These are phyloP conservation scores for Anthoscopus minutus DNA, from an alignment of 2,113 vertebrate species.

Conservation along the genomic window DNA sequence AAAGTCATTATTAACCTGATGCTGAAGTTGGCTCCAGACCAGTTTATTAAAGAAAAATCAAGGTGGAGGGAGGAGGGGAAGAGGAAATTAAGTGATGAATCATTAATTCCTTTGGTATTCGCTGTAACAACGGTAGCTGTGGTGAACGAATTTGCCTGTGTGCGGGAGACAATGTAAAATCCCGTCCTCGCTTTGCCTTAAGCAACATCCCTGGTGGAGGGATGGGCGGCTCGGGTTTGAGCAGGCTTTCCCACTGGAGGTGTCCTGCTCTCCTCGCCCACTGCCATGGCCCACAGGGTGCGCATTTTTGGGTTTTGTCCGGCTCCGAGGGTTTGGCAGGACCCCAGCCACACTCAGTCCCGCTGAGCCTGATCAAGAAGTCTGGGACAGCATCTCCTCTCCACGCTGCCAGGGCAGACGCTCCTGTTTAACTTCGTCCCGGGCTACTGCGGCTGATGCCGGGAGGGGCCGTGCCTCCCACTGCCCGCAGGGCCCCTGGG, in stretches of 20 bases:
- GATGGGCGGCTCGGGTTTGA: not conserved
- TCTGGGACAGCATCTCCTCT: not conserved
- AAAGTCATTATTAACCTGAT: constrained; percentile 71
- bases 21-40: constrained; percentile 69
- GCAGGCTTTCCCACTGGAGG: not conserved
- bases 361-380: not conserved
- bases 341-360: accelerated
- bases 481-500: not conserved
- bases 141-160: constrained; percentile 35
- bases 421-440: accelerated
- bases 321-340: not conserved
- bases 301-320: not conserved
- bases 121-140: constrained; percentile 47
- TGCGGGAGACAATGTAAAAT: not conserved
- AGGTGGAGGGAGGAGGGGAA: constrained; percentile 55
- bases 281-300: not conserved
- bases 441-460: accelerated
- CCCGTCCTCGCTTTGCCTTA: not conserved
- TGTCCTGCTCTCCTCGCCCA: not conserved
- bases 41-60: constrained; percentile 70
- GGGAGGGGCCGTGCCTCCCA: accelerated
- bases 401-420: accelerated
- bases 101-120: constrained; percentile 65
- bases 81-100: constrained; percentile 59
- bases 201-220: not conserved